Evolutionary conservation across 2,888 invertebrate species (phyloP).

Genomic region (Zele albiditarsus): DNA sequence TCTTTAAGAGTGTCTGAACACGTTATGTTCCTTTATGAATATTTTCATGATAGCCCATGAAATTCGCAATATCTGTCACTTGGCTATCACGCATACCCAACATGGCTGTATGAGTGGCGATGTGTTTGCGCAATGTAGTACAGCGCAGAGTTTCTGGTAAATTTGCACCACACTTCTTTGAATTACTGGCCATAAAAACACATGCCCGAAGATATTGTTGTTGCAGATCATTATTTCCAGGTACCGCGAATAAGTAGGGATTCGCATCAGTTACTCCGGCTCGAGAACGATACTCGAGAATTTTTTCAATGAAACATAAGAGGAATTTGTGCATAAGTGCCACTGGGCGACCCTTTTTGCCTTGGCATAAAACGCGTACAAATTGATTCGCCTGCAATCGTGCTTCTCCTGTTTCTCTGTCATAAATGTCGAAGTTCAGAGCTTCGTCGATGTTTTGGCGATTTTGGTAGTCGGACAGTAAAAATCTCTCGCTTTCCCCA

Average conservation of each 20-base stretch:
- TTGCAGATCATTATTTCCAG: background rate
- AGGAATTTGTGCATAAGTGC: slow-evolving; percentile 31
- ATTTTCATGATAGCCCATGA: slow-evolving; percentile 57
- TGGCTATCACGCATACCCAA: slow-evolving; percentile 52
- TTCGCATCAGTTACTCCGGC: background rate
- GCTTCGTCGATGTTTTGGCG: slow-evolving; percentile 2
- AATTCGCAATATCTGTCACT: slow-evolving; percentile 54
- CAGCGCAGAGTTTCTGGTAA: slow-evolving; percentile 51
- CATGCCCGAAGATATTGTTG: slow-evolving; percentile 48
- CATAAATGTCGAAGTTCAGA: slow-evolving; percentile 2
- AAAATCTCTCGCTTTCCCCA: slow-evolving; percentile 36
- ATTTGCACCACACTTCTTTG: slow-evolving; percentile 52
- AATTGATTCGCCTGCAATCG: slow-evolving; percentile 25
- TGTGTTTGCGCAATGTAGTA: slow-evolving; percentile 55
- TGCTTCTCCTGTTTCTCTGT: slow-evolving; percentile 7
- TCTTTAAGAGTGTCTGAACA: slow-evolving; percentile 50
- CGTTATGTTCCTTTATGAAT: slow-evolving; percentile 55
- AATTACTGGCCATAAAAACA: slow-evolving; percentile 49
- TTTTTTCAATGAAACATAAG: slow-evolving; percentile 14
- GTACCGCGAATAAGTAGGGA: background rate
- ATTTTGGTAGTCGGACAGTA: background rate
- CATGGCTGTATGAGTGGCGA: slow-evolving; percentile 54
- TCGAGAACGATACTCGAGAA: slow-evolving; percentile 32
- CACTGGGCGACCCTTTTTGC: slow-evolving; percentile 39
- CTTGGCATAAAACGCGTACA: slow-evolving; percentile 34